These are phyloP conservation scores for Rhagoletis pomonella DNA, from an alignment of 1,140 invertebrate species.

Conservation along the genomic window DNA sequence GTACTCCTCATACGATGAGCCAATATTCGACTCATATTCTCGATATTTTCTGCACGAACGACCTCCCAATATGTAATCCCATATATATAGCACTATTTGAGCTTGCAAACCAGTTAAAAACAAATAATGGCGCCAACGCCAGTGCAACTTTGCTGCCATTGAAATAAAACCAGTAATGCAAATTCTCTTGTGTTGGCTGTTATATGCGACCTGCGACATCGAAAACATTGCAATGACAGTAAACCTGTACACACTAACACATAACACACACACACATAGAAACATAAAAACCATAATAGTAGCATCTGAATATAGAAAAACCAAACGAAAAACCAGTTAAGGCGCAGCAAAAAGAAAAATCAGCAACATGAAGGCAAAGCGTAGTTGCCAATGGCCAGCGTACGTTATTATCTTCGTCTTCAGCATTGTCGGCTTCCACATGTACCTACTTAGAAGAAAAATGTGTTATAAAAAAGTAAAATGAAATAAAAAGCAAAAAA, in stretches of 20 bases:
- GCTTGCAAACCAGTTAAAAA: slow-evolving; percentile 16
- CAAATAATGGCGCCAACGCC: slow-evolving; percentile 39
- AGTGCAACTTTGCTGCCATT: slow-evolving; percentile 31
- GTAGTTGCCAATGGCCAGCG: neutral
- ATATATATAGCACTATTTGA: too few relatives aligned
- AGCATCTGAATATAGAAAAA: too few relatives aligned
- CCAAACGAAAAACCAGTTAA: neutral
- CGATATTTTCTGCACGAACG: too few relatives aligned
- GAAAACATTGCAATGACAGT: slow-evolving; percentile 30
- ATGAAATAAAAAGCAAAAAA: neutral
- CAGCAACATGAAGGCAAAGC: neutral
- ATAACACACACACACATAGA: neutral
- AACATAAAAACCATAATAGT: neutral
- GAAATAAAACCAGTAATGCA: slow-evolving; percentile 44
- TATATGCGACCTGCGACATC: slow-evolving; percentile 34
- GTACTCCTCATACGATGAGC: too few relatives aligned
- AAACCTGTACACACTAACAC: neutral
- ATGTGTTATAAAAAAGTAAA: slow-evolving; percentile 7
- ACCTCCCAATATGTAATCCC: too few relatives aligned
- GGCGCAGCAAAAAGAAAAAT: neutral
- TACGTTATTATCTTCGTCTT: neutral
- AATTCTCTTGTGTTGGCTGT: neutral
- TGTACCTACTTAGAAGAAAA: neutral
- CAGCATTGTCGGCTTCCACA: too few relatives aligned
- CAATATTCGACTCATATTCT: too few relatives aligned